Base-by-base conservation (phyloP, 2,888 invertebrate genomes). In the Tenodera sinensis region DNA sequence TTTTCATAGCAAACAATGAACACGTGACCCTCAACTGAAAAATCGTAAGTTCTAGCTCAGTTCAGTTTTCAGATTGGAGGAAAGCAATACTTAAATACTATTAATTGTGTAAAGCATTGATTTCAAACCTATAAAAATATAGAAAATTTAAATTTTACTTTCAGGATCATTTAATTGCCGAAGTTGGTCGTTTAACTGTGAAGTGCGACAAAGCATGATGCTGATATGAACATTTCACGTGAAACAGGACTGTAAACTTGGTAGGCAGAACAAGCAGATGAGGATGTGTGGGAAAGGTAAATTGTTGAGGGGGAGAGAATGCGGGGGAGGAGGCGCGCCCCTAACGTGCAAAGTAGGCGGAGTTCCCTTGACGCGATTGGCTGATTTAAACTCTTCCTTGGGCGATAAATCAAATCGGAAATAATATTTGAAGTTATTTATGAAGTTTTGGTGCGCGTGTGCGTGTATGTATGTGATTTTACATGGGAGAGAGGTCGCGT, bases 271-370 rank as follows among this genome's bases (percentile, higher is more conserved):
- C 54, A 71, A 20, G 20, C 54, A 71, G 54, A 71, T 20, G 54
- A 71, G 54, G 54, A 71, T 71, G 54, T 71, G 54, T 71, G 54
- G 54, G 54, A 71, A 71, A 71, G 54, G 54, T 54, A 20, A 54
- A 54, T 54, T 54, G 54, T 54, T 14, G 15, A 20, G 83, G 15
- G 7, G 84, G 20, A 27, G 84, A 7, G 28, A 14, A 27, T 7
- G 84, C 27, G 25, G 54, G 54, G 25, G 87, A 28, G 7, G 28
- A 28, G 87, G 82, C 87, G 87, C 83, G 47, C 83, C 84, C 71
- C 84, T 88, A 88, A 88, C 89, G 89, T 89, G 89, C 87, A 83
- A 87, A 89, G 86, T 86, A 83, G 89, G 89, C 86, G 89, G 86
- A 54, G 87, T 47, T 83, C 83, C 28, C 28, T 15, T 25, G 83